These are phyloP conservation scores for Malacoraja senta DNA, from an alignment of 2,797 vertebrate species.

Conservation along the genomic window DNA sequence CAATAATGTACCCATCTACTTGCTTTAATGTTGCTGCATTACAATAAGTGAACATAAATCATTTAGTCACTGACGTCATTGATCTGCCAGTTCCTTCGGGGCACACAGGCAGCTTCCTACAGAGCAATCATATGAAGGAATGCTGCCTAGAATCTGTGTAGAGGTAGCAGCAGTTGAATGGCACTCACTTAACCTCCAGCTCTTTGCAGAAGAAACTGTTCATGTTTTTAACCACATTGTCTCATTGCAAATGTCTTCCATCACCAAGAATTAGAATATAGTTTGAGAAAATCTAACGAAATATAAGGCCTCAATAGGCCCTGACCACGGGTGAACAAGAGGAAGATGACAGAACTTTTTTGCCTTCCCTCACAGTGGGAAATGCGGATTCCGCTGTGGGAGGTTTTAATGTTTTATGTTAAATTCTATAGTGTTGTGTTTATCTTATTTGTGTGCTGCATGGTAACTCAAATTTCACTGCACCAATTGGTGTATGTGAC, in stretches of 20 bases:
- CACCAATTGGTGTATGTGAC: too few relatives aligned
- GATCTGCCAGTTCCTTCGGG: slow-evolving; percentile 1
- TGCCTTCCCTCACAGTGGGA: too few relatives aligned
- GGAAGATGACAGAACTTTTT: too few relatives aligned
- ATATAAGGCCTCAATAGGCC: too few relatives aligned
- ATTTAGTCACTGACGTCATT: background rate
- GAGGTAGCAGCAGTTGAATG: background rate
- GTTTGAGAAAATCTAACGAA: background rate
- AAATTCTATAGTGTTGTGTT: too few relatives aligned
- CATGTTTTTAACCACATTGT: background rate
- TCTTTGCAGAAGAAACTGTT: background rate
- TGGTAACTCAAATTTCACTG: too few relatives aligned
- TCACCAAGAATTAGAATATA: background rate
- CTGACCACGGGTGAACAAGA: too few relatives aligned
- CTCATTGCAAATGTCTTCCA: background rate
- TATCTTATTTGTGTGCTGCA: too few relatives aligned
- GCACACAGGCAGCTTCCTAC: background rate
- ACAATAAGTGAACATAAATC: slow-evolving; percentile 24
- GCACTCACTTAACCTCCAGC: background rate
- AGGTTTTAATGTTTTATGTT: too few relatives aligned
- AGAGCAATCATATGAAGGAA: background rate
- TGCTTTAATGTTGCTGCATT: background rate
- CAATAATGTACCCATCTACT: slow-evolving; percentile 9
- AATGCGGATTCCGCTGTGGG: too few relatives aligned
- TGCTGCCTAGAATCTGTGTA: background rate